These are phyloP conservation scores for Myocastor coypus DNA, from an alignment of 2,113 vertebrate species.

Conservation along the genomic window DNA sequence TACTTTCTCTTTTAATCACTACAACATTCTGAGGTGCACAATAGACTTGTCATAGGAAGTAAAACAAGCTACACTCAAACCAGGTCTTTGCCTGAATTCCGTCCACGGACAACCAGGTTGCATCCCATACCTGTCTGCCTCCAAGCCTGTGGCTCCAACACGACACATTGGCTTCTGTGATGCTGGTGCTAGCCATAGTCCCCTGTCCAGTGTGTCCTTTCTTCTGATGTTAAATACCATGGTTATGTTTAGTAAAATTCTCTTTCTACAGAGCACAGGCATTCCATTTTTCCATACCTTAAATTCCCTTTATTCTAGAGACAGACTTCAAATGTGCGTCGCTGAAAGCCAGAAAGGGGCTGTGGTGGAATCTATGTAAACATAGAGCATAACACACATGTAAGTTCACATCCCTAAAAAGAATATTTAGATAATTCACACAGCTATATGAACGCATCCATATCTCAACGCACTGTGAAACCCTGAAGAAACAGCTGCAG, in stretches of 20 bases:
- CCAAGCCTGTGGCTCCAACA: not conserved
- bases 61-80: not conserved
- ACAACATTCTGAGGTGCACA: not conserved
- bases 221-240: not conserved
- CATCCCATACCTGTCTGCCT: not conserved
- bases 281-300: not conserved
- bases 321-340: not conserved
- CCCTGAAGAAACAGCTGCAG: not conserved
- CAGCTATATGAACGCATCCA: not conserved
- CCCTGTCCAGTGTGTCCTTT: not conserved
- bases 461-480: not conserved
- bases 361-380: not conserved
- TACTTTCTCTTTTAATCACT: not conserved
- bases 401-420: not conserved
- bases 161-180: not conserved
- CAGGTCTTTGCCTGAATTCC: not conserved
- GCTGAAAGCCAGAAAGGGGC: not conserved
- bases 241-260: not conserved
- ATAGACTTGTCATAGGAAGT: not conserved
- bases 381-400: not conserved
- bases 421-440: not conserved
- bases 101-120: not conserved
- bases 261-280: not conserved
- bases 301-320: not conserved
- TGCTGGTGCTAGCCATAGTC: accelerated